Percentiles rank a stretch among this genome's conserved stretches.
phyloP scores from a whole-genome alignment of 2,888 invertebrate species.

The Hypolimnas misippus region DNA sequence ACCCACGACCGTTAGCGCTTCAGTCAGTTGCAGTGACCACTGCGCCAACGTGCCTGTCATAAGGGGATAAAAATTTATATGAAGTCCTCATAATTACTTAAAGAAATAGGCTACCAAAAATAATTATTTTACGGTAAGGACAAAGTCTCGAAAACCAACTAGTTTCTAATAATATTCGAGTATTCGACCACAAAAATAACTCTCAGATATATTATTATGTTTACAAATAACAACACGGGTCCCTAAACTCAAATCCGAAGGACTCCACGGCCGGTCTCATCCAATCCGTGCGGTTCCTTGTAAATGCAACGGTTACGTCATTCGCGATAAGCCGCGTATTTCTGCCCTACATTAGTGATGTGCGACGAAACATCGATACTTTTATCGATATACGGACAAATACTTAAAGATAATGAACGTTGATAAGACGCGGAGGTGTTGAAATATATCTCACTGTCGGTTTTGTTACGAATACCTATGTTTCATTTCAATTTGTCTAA shows the following conservation, averaged over 20 bases:
- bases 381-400: background rate
- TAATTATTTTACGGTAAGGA: too few relatives aligned
- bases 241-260: slow-evolving; percentile 26
- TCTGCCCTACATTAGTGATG: slow-evolving; percentile 40
- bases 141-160: too few relatives aligned
- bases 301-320: slow-evolving; percentile 67
- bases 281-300: slow-evolving; percentile 53
- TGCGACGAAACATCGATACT: background rate
- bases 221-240: slow-evolving; percentile 24
- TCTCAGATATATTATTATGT: too few relatives aligned
- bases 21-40: too few relatives aligned
- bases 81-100: too few relatives aligned
- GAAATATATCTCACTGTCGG: slow-evolving; percentile 2
- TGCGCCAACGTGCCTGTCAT: too few relatives aligned
- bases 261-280: slow-evolving; percentile 35
- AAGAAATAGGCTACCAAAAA: too few relatives aligned
- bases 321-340: slow-evolving; percentile 56
- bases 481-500: slow-evolving; percentile 34
- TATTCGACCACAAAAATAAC: too few relatives aligned
- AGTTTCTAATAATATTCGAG: too few relatives aligned
- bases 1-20: too few relatives aligned
- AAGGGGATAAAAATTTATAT: too few relatives aligned
- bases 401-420: background rate
- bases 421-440: slow-evolving; percentile 18
- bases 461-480: slow-evolving; percentile 13